Base-by-base conservation (phyloP, 1,140 invertebrate species). In the Drosophila pectinifera region DNA sequence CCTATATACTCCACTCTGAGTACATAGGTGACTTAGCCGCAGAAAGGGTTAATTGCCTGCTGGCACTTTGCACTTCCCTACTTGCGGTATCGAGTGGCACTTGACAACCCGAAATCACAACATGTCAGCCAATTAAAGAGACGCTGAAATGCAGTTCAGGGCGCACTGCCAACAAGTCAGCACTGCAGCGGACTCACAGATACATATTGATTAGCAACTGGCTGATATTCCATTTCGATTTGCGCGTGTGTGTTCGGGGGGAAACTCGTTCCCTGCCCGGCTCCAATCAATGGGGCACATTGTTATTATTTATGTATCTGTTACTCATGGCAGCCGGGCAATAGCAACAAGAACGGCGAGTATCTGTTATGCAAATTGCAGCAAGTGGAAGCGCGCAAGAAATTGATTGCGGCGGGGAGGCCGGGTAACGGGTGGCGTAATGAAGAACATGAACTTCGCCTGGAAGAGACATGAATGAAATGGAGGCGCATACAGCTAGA, bases 31-130 rank as follows among this genome's bases (percentile, higher is more conserved):
- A 22, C 28, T 68, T 24, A 11, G 14, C 18, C 22, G 49, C 20
- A 39, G 31, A 70, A 48, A 48, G 22, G 53, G 46, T 65, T 73
- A 77, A 78, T 86, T 86, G 62, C 67, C 43, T 46, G 20, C 48
- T 61, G 68, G 63, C 42, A 59, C 42, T 34, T 73, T 73, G 61
- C 61, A 56, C 59, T 69, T 62, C 51, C 51, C 55, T 46, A 55
- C 16, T 8, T 53, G 59, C 41, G 18, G 11, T 31, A 20, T 24
- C 57, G 28, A 57, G 68, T 41, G 18, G 22, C 59, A 58, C 46
- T 83, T 89, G 83, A 89, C 83, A 89, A 78, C 42, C 63, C 73
- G n/a, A 80, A 89, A 88, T 88, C 83, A 88, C 79, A 88, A 88
- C 84, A 88, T 88, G 83, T 84, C 83, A 84, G 76, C 62, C 84